Conservation (phyloP, 2,888 invertebrate genomes). For the Agriopis marginaria region DNA sequence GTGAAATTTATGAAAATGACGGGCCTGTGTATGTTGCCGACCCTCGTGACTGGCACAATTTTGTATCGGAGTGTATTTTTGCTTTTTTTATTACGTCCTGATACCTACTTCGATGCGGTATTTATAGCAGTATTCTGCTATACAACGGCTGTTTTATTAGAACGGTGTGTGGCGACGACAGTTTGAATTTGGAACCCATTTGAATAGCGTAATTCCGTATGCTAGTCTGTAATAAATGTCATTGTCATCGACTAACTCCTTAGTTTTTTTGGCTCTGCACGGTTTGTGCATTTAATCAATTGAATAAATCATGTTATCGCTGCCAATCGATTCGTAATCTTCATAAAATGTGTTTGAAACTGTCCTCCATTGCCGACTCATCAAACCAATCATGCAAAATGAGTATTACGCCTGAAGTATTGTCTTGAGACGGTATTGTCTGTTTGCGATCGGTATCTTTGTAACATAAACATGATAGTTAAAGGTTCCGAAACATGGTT, state of each 20-base stretch:
- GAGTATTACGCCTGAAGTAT: slow-evolving; percentile 21
- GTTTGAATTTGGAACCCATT: slow-evolving; percentile 29
- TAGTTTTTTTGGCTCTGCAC: slow-evolving; percentile 27
- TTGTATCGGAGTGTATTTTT: slow-evolving; percentile 79
- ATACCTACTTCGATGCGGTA: slow-evolving; percentile 51
- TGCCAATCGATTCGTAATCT: slow-evolving; percentile 13
- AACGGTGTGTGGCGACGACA: slow-evolving; percentile 38
- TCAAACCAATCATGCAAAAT: slow-evolving; percentile 32
- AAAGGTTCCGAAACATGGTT: slow-evolving; percentile 10
- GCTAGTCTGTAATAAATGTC: slow-evolving; percentile 33
- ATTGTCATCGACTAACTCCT: slow-evolving; percentile 20
- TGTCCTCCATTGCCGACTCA: slow-evolving; percentile 23
- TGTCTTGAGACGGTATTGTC: slow-evolving; percentile 10
- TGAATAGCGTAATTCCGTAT: slow-evolving; percentile 30
- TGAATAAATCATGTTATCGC: slow-evolving; percentile 19
- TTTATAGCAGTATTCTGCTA: slow-evolving; percentile 37
- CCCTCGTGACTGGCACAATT: slow-evolving; percentile 84
- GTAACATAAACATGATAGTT: slow-evolving; percentile 18
- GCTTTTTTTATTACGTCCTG: slow-evolving; percentile 77
- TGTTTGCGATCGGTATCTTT: slow-evolving; percentile 16
- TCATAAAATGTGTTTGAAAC: slow-evolving; percentile 27
- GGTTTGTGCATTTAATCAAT: slow-evolving; percentile 12
- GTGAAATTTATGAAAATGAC: slow-evolving; percentile 82
- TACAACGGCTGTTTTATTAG: slow-evolving; percentile 40
- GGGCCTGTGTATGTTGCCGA: slow-evolving; percentile 62